phyloP scores from a whole-genome alignment of 2,113 vertebrate genomes.

The Azemiops feae region DNA sequence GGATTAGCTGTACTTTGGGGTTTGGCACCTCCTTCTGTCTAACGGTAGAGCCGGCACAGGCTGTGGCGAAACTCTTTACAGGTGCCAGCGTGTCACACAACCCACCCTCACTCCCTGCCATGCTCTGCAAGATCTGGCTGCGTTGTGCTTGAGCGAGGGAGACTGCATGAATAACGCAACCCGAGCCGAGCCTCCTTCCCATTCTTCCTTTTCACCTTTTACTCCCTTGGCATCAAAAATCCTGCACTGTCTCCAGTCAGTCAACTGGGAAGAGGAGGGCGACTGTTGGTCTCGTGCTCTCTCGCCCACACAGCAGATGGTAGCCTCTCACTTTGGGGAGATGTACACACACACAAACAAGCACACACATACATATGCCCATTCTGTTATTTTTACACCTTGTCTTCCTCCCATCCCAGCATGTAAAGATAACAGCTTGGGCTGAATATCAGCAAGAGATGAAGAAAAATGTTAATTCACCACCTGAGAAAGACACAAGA shows the following conservation, averaged over 20 bases:
- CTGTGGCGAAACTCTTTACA: too few species aligned
- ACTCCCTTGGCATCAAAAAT: background rate
- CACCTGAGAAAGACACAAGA: background rate
- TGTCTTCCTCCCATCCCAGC: slow-evolving; percentile 29
- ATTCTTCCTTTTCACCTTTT: background rate
- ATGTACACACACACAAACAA: background rate
- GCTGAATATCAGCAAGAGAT: rapidly evolving
- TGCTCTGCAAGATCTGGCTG: background rate
- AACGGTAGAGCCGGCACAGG: too few species aligned
- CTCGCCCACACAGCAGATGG: slow-evolving; percentile 62
- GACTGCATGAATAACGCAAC: background rate
- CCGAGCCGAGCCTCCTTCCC: rapidly evolving
- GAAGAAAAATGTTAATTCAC: background rate
- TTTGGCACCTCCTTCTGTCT: too few species aligned
- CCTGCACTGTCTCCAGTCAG: background rate
- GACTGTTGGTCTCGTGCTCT: slow-evolving; percentile 24
- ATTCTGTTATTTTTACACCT: slow-evolving; percentile 49
- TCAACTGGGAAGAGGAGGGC: background rate
- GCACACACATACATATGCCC: background rate
- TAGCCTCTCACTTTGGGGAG: slow-evolving; percentile 44
- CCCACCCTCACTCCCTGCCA: background rate
- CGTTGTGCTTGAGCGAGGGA: background rate
- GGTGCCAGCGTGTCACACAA: too few species aligned
- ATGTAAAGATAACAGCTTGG: background rate
- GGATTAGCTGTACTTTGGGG: too few species aligned